phyloP scores from a whole-genome alignment of 2,113 vertebrate species.

The Hippocampus barbouri region DNA sequence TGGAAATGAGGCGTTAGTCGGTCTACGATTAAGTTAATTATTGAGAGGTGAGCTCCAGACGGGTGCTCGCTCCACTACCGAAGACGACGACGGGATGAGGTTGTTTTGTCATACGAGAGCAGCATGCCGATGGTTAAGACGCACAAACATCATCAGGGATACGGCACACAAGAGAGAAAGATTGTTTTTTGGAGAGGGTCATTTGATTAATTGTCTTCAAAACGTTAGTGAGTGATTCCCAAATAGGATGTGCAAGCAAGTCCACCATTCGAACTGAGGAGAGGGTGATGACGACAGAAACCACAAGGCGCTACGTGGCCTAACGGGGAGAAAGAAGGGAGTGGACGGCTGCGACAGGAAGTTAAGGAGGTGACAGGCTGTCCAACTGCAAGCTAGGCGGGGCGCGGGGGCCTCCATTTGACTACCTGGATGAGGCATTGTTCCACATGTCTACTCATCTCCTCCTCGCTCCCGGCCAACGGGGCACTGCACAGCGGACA shows the following conservation, averaged over 20 bases:
- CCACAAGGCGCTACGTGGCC: constrained; percentile 9
- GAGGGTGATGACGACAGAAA: constrained; percentile 4
- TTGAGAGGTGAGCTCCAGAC: neutral
- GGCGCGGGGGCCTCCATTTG: constrained; percentile 45
- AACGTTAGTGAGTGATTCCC: neutral
- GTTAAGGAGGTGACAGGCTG: constrained; percentile 44
- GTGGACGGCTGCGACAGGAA: constrained; percentile 33
- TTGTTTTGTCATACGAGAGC: constrained; percentile 1
- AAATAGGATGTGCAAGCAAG: constrained; percentile 38
- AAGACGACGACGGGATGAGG: neutral
- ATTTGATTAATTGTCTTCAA: neutral
- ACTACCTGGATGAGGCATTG: constrained; percentile 99
- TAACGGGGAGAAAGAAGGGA: constrained; percentile 13
- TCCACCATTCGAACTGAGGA: neutral
- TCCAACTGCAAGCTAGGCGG: constrained; percentile 55
- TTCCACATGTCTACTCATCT: constrained; percentile 99
- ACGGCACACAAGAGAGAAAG: neutral
- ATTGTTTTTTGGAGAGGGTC: neutral
- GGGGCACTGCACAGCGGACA: constrained; percentile 98
- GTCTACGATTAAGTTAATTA: neutral
- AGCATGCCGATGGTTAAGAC: constrained; percentile 19
- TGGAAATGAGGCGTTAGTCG: neutral
- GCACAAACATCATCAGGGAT: constrained; percentile 38
- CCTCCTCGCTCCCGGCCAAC: constrained; percentile 98
- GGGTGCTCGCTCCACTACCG: neutral